Conservation (phyloP, 2,113 vertebrate genomes). For the Callipepla californica region DNA sequence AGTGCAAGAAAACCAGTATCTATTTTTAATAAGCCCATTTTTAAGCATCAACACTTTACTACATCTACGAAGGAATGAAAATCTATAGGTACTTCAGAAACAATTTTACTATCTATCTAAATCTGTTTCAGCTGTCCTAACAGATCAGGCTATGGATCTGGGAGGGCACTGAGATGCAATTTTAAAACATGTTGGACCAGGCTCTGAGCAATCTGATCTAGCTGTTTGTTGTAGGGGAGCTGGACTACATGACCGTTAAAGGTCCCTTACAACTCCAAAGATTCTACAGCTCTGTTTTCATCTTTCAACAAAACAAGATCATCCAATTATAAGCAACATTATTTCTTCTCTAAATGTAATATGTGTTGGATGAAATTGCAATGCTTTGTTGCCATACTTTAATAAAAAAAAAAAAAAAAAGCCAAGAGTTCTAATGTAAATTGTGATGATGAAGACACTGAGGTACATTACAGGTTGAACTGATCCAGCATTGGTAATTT, state of each 20-base stretch:
- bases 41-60: not conserved
- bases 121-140: not conserved
- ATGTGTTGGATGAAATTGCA: not conserved
- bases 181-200: not conserved
- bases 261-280: too few relatives aligned
- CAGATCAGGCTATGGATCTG: not conserved
- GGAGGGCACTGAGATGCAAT: rapidly evolving
- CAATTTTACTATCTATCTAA: not conserved
- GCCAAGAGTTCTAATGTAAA: not conserved
- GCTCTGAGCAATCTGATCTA: too few relatives aligned
- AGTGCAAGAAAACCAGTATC: not conserved
- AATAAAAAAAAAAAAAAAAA: not conserved
- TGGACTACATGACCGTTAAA: too few relatives aligned
- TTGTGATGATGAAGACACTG: not conserved
- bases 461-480: not conserved
- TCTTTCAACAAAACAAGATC: not conserved
- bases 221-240: too few relatives aligned
- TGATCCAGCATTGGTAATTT: not conserved
- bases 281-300: not conserved
- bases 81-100: not conserved
- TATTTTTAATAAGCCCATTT: not conserved
- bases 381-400: not conserved
- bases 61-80: not conserved
- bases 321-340: not conserved
- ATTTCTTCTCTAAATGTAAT: not conserved